These are phyloP conservation scores for Chironex yamaguchii DNA, from an alignment of 30 jellyfish, hydroid and myxozoan species.

Conservation along the genomic window DNA sequence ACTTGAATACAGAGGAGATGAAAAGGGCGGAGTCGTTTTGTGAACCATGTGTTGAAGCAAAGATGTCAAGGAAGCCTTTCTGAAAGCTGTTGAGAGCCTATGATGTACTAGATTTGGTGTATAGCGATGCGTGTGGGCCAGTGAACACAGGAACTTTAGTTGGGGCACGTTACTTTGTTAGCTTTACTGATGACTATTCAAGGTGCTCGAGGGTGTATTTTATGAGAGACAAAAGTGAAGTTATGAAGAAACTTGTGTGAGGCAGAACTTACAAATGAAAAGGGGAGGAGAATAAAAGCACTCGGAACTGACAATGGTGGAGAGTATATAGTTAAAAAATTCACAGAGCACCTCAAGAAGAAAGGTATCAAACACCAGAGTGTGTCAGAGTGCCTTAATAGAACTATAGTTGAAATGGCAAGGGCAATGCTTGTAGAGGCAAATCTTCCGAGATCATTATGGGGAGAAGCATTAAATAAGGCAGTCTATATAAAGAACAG, in stretches of 20 bases:
- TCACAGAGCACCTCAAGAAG: not conserved
- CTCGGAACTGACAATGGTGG: conserved; percentile 75
- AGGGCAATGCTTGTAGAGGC: conserved; percentile 37
- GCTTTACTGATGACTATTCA: conserved; percentile 43
- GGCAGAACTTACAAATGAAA: conserved; percentile 36
- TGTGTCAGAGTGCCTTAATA: conserved; percentile 34
- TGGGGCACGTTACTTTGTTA: conserved; percentile 39
- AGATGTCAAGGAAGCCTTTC: too few species aligned
- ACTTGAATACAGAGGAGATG: too few species aligned
- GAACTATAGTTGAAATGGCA: conserved; percentile 39
- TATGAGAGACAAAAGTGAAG: conserved; percentile 55
- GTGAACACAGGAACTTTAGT: conserved; percentile 30
- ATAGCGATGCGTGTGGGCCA: conserved; percentile 76
- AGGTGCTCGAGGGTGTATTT: conserved; percentile 15
- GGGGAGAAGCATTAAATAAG: conserved; percentile 60
- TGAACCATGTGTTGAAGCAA: too few species aligned
- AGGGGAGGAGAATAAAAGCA: conserved; percentile 34
- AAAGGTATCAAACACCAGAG: conserved; percentile 27
- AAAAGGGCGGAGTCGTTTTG: too few species aligned
- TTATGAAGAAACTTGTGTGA: conserved; percentile 15
- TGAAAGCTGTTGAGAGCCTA: conserved; percentile 64
- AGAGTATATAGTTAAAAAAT: conserved; percentile 55
- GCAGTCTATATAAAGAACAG: conserved; percentile 60
- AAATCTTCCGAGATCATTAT: conserved; percentile 7
- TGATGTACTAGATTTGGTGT: conserved; percentile 36